Base-by-base conservation (phyloP, 2,113 vertebrate genomes). In the Galbula dea region DNA sequence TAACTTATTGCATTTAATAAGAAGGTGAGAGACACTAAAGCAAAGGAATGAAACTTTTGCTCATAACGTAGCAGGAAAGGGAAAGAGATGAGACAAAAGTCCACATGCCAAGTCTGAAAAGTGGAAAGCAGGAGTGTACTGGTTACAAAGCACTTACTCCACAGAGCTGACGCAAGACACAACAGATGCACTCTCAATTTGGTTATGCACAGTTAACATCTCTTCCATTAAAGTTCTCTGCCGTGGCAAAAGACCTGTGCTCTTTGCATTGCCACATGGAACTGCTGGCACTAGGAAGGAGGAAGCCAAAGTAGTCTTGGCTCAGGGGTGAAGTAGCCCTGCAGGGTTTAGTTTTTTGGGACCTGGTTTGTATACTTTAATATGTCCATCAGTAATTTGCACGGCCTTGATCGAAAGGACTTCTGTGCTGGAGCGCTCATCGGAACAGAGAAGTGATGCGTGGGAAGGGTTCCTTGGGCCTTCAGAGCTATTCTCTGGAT, bases 1-100 rank as follows among this genome's bases (percentile, higher is more conserved):
- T 94, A 96, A 96, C 86, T 94, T 91, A 94, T 72, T 75, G 82
- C 89, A 86, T 95, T 89, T 95, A 96, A 96, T 96, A 93, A 95
- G 83, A 63, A 78, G 66, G 71, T 74, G 62, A 90, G 83, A 85
- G 86, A 94, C 78, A 90, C 90, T 88, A 95, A 94, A 95, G 80
- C 55, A 93, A 51, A 71, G 85, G 93, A 93, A 96, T 93, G 80
- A 95, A 93, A 95, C 78, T 92, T 92, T 63, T 84, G 66, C 59
- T 67, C 23, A 22, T 32, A 57, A 36, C 9, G 11, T 16, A 85
- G 81, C 73, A 85, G 52, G 27, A 84, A 82, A 32, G 43, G 36
- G 43, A 67, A 72, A 85, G 59, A 90, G 85, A 89, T 95, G 88
- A 95, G 69, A 91, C 48, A 45, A 22, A 82, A 95, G 84, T 75